Evolutionary conservation across 2,797 vertebrate species (phyloP).

Genomic region (Erpetoichthys calabaricus): DNA sequence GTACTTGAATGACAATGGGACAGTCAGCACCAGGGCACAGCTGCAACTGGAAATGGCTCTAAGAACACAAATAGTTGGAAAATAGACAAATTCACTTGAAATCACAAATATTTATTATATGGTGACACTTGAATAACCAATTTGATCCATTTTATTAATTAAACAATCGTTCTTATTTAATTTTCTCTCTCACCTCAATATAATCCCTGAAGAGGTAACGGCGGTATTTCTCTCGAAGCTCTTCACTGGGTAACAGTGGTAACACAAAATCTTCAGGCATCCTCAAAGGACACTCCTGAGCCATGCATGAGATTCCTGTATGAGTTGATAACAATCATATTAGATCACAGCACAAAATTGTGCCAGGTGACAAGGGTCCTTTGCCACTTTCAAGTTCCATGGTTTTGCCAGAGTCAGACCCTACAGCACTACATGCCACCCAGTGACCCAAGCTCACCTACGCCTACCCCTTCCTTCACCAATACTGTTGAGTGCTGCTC

Average conservation of each 20-base stretch:
- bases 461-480: constrained; percentile 90
- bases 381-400: background rate
- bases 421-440: background rate
- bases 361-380: background rate
- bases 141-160: too few species aligned
- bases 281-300: constrained; percentile 88
- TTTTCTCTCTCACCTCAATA: constrained; percentile 83
- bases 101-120: too few species aligned
- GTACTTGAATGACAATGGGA: constrained; percentile 94
- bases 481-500: constrained; percentile 96
- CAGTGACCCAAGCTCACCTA: constrained; percentile 61
- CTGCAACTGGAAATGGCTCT: constrained; percentile 97
- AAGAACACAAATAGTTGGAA: constrained; percentile 21
- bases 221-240: constrained; percentile 96
- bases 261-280: constrained; percentile 94
- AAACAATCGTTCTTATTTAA: too few species aligned
- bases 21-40: constrained; percentile 94
- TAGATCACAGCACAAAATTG: background rate
- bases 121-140: too few species aligned
- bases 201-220: constrained; percentile 99
- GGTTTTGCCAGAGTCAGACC: background rate
- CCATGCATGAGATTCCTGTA: constrained; percentile 94
- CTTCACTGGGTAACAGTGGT: constrained; percentile 83
- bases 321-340: background rate
- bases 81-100: too few species aligned